A percentile compares a stretch with the other conserved stretches of the same genome.
Conservation (phyloP, 1,140 invertebrate species). For the Antheraea pernyi region DNA sequence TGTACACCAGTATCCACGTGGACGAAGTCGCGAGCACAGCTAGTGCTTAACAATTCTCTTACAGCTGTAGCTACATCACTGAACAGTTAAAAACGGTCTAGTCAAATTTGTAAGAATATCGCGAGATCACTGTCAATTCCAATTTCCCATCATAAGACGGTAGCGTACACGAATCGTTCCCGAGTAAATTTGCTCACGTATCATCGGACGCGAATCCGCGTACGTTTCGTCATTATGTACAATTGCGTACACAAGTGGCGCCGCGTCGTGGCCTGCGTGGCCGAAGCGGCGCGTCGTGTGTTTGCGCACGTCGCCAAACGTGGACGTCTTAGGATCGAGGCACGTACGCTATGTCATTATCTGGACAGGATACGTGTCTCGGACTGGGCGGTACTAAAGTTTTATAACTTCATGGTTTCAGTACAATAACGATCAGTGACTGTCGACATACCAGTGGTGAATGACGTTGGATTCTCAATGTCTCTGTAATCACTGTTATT, state of each 20-base stretch:
- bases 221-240: neutral
- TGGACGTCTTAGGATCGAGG: neutral
- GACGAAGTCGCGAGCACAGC: no score
- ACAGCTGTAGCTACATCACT: no score
- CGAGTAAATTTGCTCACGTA: neutral
- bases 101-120: no score
- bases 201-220: neutral
- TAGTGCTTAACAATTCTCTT: no score
- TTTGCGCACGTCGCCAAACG: neutral
- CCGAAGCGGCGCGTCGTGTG: neutral
- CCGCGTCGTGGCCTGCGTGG: no score
- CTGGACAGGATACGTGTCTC: neutral
- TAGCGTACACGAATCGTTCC: neutral
- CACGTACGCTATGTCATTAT: neutral
- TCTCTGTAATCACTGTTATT: no score
- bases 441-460: no score
- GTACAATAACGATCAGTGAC: no score
- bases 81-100: no score
- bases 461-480: no score
- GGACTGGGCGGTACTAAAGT: neutral
- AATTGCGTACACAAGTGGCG: slow-evolving; percentile 1
- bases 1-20: no score
- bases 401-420: no score
- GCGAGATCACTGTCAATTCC: neutral
- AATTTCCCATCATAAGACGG: neutral